A percentile compares a stretch with the other conserved stretches of the same genome.
Evolutionary conservation across 2,113 vertebrate species (phyloP).

Genomic region (Gambusia affinis): DNA sequence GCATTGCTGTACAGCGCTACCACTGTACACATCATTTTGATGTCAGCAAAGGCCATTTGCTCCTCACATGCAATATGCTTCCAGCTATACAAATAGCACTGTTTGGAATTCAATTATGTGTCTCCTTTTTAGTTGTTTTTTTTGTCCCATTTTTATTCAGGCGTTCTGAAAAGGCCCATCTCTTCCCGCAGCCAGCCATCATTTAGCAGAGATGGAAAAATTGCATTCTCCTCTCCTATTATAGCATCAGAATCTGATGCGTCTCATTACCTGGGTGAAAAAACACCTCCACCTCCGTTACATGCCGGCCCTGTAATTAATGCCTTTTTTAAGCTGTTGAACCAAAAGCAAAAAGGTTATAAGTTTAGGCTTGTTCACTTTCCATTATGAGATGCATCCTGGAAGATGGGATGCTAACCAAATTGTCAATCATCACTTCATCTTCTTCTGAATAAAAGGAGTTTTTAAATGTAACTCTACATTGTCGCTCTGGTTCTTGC

Average conservation of each 20-base stretch:
- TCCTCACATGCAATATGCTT: slow-evolving; percentile 63
- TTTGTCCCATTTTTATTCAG: slow-evolving; percentile 34
- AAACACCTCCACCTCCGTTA: slow-evolving; percentile 82
- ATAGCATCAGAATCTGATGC: slow-evolving; percentile 76
- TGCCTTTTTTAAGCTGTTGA: slow-evolving; percentile 83
- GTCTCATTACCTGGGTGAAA: slow-evolving; percentile 81
- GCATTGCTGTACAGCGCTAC: slow-evolving; percentile 34
- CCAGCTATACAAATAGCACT: slow-evolving; percentile 70
- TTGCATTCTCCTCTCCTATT: slow-evolving; percentile 70
- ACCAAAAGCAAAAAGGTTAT: slow-evolving; percentile 82
- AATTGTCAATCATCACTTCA: slow-evolving; percentile 70
- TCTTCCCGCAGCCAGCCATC: slow-evolving; percentile 48
- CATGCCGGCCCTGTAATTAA: slow-evolving; percentile 80
- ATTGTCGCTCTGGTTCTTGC: slow-evolving; percentile 6
- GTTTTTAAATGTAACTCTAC: slow-evolving; percentile 61
- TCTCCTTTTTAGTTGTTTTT: slow-evolving; percentile 48
- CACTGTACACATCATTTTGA: slow-evolving; percentile 68
- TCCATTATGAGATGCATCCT: slow-evolving; percentile 77
- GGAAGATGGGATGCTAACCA: slow-evolving; percentile 74
- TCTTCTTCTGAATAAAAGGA: slow-evolving; percentile 17
- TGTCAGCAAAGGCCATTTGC: slow-evolving; percentile 72
- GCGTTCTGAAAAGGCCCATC: slow-evolving; percentile 55
- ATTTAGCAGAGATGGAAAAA: slow-evolving; percentile 66
- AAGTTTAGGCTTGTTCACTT: slow-evolving; percentile 79
- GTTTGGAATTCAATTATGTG: slow-evolving; percentile 74